These are phyloP conservation scores for Nesometra sesokonis DNA, from an alignment of 35 echinoderm and acorn worm genomes.

Conservation along the genomic window DNA sequence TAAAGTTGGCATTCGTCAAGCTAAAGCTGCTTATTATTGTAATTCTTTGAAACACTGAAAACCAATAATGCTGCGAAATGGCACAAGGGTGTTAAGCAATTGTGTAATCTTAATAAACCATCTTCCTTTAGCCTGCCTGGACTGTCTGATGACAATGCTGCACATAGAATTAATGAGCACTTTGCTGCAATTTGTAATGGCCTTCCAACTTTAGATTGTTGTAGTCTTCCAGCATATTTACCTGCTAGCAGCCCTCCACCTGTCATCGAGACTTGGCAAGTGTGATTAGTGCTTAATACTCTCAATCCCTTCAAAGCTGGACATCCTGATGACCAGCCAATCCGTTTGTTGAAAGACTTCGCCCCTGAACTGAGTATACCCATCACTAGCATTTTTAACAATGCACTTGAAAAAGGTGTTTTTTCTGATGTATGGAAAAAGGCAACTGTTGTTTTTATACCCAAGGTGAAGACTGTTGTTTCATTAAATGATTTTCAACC, in stretches of 20 bases:
- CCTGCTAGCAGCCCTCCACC: not conserved
- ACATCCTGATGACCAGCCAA: not conserved
- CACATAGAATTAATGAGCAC: not conserved
- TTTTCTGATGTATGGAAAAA: not conserved
- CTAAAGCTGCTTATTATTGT: not conserved
- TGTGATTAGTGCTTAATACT: not conserved
- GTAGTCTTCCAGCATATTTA: not conserved
- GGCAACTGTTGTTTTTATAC: not conserved
- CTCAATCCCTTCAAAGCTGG: not conserved
- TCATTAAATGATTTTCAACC: conserved; percentile 9
- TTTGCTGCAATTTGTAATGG: not conserved
- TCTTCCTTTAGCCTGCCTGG: not conserved
- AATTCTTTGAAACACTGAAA: not conserved
- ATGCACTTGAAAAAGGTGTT: not conserved
- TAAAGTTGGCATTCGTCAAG: not conserved
- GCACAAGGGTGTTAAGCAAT: not conserved
- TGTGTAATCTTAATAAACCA: not conserved
- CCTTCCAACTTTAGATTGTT: not conserved
- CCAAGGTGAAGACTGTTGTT: not conserved
- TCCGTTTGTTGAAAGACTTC: not conserved
- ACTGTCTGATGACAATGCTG: not conserved
- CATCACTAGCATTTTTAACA: not conserved
- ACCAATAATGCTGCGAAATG: no score
- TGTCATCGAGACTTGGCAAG: not conserved
- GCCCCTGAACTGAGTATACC: not conserved